phyloP scores from a whole-genome alignment of 2,113 vertebrate species.

The Cisticola juncidis region DNA sequence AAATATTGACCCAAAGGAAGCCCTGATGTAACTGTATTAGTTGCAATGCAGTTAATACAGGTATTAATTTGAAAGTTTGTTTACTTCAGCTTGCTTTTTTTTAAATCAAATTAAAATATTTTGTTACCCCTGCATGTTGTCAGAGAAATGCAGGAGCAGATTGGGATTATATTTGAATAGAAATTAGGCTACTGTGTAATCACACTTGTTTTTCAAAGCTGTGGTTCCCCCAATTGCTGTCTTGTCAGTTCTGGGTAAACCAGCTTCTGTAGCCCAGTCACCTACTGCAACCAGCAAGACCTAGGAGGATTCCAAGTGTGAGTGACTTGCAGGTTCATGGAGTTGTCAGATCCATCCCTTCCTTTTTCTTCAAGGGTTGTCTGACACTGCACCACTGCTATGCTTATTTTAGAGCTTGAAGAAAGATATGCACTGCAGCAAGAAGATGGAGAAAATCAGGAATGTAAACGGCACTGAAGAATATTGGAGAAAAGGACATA shows the following conservation, averaged over 20 bases:
- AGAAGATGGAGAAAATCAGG: background rate
- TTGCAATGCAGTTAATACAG: background rate
- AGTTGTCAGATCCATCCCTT: background rate
- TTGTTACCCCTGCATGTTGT: background rate
- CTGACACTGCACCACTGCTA: background rate
- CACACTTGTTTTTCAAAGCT: background rate
- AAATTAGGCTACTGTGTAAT: background rate
- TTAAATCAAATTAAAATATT: background rate
- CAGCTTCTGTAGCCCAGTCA: background rate
- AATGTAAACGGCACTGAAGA: background rate
- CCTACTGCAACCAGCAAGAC: background rate
- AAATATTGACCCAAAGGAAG: background rate
- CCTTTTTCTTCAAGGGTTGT: background rate
- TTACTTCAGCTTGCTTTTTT: background rate
- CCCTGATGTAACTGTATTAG: background rate
- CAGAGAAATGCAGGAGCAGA: background rate
- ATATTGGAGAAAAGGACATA: background rate
- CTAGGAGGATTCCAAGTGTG: background rate
- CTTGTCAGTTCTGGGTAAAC: background rate
- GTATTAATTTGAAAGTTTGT: background rate
- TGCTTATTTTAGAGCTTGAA: background rate
- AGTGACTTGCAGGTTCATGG: background rate
- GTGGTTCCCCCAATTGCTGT: background rate
- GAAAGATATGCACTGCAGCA: background rate
- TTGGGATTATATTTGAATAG: background rate